phyloP scores from a whole-genome alignment of 2,113 vertebrate species.

The Chelonoidis abingdonii region DNA sequence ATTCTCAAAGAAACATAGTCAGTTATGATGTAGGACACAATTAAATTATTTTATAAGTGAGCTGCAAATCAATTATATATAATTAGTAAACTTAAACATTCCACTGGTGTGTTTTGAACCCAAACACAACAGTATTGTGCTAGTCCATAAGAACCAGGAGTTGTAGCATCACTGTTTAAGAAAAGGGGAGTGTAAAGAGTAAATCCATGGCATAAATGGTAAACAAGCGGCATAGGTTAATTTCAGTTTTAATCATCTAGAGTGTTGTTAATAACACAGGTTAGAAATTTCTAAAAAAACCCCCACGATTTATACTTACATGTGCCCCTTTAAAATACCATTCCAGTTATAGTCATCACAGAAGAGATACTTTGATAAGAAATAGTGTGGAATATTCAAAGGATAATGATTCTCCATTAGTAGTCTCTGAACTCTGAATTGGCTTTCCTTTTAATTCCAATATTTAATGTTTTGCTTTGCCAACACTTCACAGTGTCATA shows the following conservation, averaged over 20 bases:
- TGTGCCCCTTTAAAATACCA: background rate
- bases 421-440: conserved; percentile 22
- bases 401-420: conserved; percentile 7
- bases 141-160: background rate
- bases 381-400: conserved; percentile 2
- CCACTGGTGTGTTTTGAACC: background rate
- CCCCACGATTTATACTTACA: background rate
- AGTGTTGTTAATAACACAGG: background rate
- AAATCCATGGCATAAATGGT: background rate
- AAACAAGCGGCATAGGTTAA: background rate
- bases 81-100: background rate
- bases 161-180: background rate
- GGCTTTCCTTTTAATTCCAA: background rate
- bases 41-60: background rate
- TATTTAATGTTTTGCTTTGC: conserved; percentile 21
- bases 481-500: background rate
- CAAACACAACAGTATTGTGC: background rate
- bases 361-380: conserved; percentile 35
- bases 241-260: conserved; percentile 10
- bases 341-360: conserved; percentile 9
- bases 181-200: background rate
- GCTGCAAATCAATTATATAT: rapidly evolving
- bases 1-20: background rate
- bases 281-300: conserved; percentile 6
- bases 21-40: background rate